phyloP scores from a whole-genome alignment of 2,113 vertebrate species.

The Meriones unguiculatus region DNA sequence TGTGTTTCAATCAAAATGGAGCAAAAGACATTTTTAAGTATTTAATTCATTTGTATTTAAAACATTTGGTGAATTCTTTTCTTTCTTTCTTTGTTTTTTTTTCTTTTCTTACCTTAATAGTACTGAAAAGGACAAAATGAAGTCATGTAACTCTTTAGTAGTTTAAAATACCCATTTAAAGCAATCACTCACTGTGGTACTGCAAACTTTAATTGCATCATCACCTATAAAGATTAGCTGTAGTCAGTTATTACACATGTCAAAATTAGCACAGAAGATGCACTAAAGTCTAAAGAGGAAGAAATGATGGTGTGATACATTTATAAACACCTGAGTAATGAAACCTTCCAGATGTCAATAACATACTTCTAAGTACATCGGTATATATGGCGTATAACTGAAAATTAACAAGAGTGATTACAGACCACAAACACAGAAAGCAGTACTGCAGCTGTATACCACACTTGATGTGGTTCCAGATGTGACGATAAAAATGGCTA shows the following conservation, averaged over 20 bases:
- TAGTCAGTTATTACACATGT: neutral
- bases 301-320: constrained; percentile 52
- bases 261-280: constrained; percentile 55
- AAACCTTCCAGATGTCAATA: constrained; percentile 77
- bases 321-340: constrained; percentile 78
- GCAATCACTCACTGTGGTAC: neutral
- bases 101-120: constrained; percentile 49
- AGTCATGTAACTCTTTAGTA: constrained; percentile 17
- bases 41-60: constrained; percentile 28
- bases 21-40: constrained; percentile 76
- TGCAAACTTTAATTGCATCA: constrained; percentile 9
- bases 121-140: constrained; percentile 40
- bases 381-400: constrained; percentile 77
- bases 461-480: constrained; percentile 81
- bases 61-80: constrained; percentile 48
- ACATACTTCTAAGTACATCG: constrained; percentile 71
- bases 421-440: constrained; percentile 81
- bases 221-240: constrained; percentile 64
- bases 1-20: constrained; percentile 83
- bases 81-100: constrained; percentile 26
- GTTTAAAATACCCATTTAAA: constrained; percentile 57
- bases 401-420: constrained; percentile 84
- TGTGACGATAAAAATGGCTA: constrained; percentile 84
- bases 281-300: constrained; percentile 36
- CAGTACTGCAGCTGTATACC: constrained; percentile 81